Evolutionary conservation across 2,888 invertebrate species (phyloP), one percentile per base, ranked within the genome.

Genomic region (Blastobasis lacticolella): DNA sequence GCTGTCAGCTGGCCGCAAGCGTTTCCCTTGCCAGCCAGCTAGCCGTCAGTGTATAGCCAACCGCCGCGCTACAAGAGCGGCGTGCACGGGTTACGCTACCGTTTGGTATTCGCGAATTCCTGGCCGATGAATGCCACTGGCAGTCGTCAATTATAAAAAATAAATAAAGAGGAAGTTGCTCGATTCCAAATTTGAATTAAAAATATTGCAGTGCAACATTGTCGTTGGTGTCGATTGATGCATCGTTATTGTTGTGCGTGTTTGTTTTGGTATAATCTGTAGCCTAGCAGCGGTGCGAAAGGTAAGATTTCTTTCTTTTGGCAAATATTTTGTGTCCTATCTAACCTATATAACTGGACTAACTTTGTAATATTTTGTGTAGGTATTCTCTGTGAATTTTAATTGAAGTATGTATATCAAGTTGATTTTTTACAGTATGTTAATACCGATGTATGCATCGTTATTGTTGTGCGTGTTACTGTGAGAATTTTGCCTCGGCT

Each of bases 41-140:
- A 57, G 52, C 55, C 51, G 51, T 69, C 82, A 83, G 81, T 83
- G 66, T 62, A 75, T 62, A 72, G 73, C 69, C 23, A 23, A 23
- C 63, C 73, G 74, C 69, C 69, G 78, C 71, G 81, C 69, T 72
- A 69, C 69, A 65, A 64, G 73, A 69, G 77, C 65, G 64, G 68
- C 69, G 64, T 67, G 75, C 67, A 77, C 71, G 76, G 63, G 66
- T 57, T 23, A 23, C 23, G 23, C 23, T 23, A 23, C 2, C 23
- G 23, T 23, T 23, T 23, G 23, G 23, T 23, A 23, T 23, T 23
- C 23, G 23, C 23, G 23, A 23, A 23, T 23, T 23, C 23, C 23
- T 23, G 23, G 23, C 23, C 23, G 23, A 59, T 66, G 73, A 76
- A 69, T 77, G 74, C 72, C 71, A 71, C 71, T 71, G 72, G 54